Conservation (phyloP, 2,113 vertebrate genomes). For the Gallinago media region DNA sequence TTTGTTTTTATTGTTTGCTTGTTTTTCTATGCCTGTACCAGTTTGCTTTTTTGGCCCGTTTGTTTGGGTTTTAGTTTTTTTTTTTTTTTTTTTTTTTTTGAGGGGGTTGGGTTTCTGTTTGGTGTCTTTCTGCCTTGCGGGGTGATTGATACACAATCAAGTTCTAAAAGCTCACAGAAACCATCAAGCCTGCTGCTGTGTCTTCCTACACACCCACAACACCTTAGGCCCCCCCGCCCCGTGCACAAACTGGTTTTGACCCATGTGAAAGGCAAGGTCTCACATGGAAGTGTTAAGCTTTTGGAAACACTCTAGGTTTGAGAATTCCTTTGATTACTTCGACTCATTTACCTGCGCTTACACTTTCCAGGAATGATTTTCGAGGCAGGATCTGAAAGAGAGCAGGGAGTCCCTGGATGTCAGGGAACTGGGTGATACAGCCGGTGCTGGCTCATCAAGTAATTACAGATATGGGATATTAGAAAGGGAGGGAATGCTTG, state of each 20-base stretch:
- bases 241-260: neutral
- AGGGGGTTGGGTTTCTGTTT: neutral
- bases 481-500: neutral
- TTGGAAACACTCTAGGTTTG: neutral
- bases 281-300: neutral
- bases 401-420: neutral
- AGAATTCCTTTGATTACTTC: neutral
- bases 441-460: neutral
- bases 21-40: neutral
- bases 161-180: neutral
- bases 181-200: rapidly evolving
- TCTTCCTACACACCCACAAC: neutral
- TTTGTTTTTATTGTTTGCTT: neutral
- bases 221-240: neutral
- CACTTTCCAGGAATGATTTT: neutral
- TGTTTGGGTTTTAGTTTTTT: neutral
- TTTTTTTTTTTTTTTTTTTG: neutral
- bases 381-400: neutral
- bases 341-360: neutral
- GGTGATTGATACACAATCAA: neutral
- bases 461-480: neutral
- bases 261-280: neutral
- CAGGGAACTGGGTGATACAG: neutral
- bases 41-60: neutral
- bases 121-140: neutral